Evolutionary conservation across 1,140 invertebrate genomes (phyloP), one percentile per base, ranked within the genome.

Genomic region (Lordiphosa collinella): DNA sequence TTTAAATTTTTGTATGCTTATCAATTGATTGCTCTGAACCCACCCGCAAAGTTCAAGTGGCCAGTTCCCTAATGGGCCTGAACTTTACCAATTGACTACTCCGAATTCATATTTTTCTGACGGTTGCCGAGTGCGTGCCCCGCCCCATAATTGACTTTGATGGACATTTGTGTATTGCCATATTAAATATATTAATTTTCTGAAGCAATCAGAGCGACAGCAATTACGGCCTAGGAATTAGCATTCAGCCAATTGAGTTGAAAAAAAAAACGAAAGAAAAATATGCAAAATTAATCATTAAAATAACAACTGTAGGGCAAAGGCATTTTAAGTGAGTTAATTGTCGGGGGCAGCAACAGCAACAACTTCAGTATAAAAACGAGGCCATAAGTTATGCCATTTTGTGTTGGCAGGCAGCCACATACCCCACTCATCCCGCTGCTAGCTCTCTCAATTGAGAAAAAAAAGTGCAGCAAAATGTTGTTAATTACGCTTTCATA

Each of bases 401-500:
- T 82, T 76, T 76, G 36, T 61, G 57, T 50, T 60, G 63, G 64
- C 63, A 72, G 49, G 58, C 34, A 29, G 29, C 54, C 48, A 18
- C 5, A 11, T 11, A 11, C 16, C 18, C 32, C 22, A 32, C 29
- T n/a, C 48, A 36, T 34, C 1, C 22, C 46, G 9, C n/a, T n/a
- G 4, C 4, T 32, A 4, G 11, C 6, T 8, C 54, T 32, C 58
- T 40, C 13, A 46, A 49, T 60, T 53, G 46, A 68, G 60, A 50
- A 51, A 62, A 50, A 56, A 47, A 10, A 57, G 38, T 57, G 48
- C 55, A 56, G 76, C 36, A 75, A 80, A 84, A 82, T 84, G 72
- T 78, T 82, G 76, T 84, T 82, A 82, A 82, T 82, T 82, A 82
- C 76, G 51, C 71, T 80, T 80, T 82, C 71, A 82, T 80, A 67